Evolutionary conservation across 1,140 invertebrate genomes (phyloP).

Genomic region (Venustaconcha ellipsiformis): DNA sequence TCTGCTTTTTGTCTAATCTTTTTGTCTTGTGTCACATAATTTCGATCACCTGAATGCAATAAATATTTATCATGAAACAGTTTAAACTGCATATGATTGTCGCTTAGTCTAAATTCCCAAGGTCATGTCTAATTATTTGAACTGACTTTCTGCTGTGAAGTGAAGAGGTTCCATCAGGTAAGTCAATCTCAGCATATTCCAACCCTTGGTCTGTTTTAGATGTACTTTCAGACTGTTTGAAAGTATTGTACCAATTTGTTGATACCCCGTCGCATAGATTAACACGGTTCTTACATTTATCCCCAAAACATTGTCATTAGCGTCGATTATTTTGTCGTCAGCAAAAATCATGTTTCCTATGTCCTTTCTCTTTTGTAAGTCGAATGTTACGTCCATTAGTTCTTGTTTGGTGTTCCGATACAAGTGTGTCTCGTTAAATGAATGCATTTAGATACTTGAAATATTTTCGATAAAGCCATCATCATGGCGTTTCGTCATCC

Average conservation of each 20-base stretch:
- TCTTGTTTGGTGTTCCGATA: background rate
- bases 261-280: background rate
- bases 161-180: too few relatives aligned
- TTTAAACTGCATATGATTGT: too few relatives aligned
- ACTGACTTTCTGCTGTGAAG: too few relatives aligned
- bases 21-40: too few relatives aligned
- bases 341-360: background rate
- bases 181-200: too few relatives aligned
- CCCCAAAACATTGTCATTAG: constrained; percentile 2
- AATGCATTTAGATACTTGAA: background rate
- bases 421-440: constrained; percentile 4
- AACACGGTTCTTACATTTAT: background rate
- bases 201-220: too few relatives aligned
- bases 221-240: too few relatives aligned
- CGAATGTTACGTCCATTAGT: background rate
- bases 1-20: too few relatives aligned
- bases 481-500: constrained; percentile 7
- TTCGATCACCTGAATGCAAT: too few relatives aligned
- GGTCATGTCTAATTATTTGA: too few relatives aligned
- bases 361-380: background rate
- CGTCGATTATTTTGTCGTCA: background rate
- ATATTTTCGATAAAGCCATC: background rate
- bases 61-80: too few relatives aligned
- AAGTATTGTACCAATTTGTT: background rate
- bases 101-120: too few relatives aligned